Percentiles rank a stretch among this genome's conserved stretches.
Evolutionary conservation across 1,140 invertebrate genomes (phyloP).

Genomic region (Homarus americanus): DNA sequence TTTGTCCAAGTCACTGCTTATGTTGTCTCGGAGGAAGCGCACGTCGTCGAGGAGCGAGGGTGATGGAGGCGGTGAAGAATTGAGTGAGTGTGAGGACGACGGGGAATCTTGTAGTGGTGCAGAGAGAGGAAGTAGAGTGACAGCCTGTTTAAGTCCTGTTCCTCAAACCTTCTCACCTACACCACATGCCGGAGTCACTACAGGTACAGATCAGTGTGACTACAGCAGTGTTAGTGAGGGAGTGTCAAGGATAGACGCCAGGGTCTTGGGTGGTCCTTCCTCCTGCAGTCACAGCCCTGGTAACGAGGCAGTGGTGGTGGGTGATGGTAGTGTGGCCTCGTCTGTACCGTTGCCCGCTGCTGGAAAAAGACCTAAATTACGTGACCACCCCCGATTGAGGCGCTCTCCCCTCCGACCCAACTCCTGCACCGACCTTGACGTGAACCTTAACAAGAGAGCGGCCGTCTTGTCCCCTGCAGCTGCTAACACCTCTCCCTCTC

Average conservation of each 20-base stretch:
- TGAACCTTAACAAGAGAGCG: neutral
- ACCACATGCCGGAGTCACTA: neutral
- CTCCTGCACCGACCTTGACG: neutral
- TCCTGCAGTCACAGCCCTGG: neutral
- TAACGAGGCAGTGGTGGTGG: neutral
- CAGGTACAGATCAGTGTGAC: neutral
- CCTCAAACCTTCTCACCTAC: neutral
- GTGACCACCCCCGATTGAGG: neutral
- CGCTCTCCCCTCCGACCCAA: neutral
- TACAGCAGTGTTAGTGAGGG: no score
- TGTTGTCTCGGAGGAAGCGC: conserved; percentile 2
- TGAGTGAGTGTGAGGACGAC: neutral
- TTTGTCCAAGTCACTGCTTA: conserved; percentile 3
- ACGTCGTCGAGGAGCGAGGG: neutral
- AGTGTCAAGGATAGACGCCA: no score
- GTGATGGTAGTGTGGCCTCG: no score
- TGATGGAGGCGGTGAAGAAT: neutral
- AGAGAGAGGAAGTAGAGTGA: neutral
- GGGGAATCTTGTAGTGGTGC: neutral
- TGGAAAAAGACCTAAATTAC: neutral
- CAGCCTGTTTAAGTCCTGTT: no score
- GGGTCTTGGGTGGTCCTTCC: neutral
- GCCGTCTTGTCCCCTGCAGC: neutral
- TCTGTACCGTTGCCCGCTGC: neutral
- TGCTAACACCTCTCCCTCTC: neutral